Percentiles rank a stretch among this genome's conserved stretches.
These are phyloP conservation scores for Podiceps cristatus DNA, from an alignment of 2,113 vertebrate species.

Conservation along the genomic window DNA sequence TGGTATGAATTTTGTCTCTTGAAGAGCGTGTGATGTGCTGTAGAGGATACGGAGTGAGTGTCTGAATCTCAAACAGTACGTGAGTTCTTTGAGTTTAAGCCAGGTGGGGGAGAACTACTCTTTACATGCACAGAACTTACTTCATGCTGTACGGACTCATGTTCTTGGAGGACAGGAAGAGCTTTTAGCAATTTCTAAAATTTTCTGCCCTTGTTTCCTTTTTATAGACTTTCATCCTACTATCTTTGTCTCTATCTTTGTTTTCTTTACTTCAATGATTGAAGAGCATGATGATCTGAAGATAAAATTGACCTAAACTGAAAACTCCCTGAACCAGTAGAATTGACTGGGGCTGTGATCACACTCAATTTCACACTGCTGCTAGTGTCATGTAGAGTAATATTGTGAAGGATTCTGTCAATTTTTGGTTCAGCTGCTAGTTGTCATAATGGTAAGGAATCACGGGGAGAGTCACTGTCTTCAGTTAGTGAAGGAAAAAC, in stretches of 20 bases:
- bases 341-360: conserved; percentile 28
- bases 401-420: conserved; percentile 29
- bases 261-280: background rate
- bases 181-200: background rate
- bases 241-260: background rate
- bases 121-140: background rate
- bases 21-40: background rate
- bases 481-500: conserved; percentile 3
- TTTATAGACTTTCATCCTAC: background rate
- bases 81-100: background rate
- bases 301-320: conserved; percentile 12
- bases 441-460: conserved; percentile 21
- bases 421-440: conserved; percentile 46
- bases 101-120: background rate
- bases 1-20: background rate
- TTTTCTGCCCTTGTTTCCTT: background rate
- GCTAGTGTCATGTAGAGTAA: conserved; percentile 26
- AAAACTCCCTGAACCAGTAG: conserved; percentile 32
- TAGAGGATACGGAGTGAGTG: background rate
- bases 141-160: background rate
- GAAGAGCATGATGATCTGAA: background rate
- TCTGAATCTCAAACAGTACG: background rate
- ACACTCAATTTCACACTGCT: conserved; percentile 52
- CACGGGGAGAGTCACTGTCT: background rate
- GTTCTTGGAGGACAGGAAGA: background rate